A percentile compares a stretch with the other conserved stretches of the same genome.
Evolutionary conservation across 53 echinoderm and acorn worm genomes (phyloP).

Genomic region (Mesocentrotus franciscanus): DNA sequence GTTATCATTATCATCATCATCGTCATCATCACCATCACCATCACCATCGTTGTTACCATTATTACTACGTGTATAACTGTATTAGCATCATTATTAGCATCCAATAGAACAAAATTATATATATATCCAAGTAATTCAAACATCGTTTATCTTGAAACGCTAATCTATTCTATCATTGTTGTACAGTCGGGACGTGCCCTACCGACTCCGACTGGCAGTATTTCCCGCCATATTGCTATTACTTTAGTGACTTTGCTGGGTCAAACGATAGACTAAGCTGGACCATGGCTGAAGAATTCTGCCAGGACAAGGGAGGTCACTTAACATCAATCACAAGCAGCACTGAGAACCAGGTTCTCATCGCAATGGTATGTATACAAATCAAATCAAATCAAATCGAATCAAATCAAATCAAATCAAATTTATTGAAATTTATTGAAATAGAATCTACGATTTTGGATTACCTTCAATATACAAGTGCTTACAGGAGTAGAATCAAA

Average conservation of each 20-base stretch:
- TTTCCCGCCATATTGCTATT: constrained; percentile 77
- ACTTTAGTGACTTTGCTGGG: constrained; percentile 66
- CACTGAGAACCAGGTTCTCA: constrained; percentile 14
- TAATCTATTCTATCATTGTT: neutral
- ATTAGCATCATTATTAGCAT: neutral
- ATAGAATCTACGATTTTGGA: no score
- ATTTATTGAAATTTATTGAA: neutral
- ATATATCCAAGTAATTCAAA: neutral
- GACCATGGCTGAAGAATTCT: constrained; percentile 71
- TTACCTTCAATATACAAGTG: neutral
- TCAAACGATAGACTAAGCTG: constrained; percentile 55
- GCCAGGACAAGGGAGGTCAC: constrained; percentile 66
- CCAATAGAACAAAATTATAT: neutral
- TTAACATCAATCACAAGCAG: constrained; percentile 72
- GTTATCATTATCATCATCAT: no score
- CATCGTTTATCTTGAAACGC: neutral
- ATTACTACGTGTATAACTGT: neutral
- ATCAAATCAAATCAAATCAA: neutral
- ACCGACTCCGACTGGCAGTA: constrained; percentile 57
- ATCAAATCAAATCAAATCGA: neutral
- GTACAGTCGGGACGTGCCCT: constrained; percentile 13
- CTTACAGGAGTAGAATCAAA: neutral
- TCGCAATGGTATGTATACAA: constrained; percentile 22
- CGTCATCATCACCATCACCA: no score
- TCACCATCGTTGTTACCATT: neutral